Evolutionary conservation across 2,797 vertebrate species (phyloP), one percentile per base, ranked within the genome.

Genomic region (Cetoscarus ocellatus): DNA sequence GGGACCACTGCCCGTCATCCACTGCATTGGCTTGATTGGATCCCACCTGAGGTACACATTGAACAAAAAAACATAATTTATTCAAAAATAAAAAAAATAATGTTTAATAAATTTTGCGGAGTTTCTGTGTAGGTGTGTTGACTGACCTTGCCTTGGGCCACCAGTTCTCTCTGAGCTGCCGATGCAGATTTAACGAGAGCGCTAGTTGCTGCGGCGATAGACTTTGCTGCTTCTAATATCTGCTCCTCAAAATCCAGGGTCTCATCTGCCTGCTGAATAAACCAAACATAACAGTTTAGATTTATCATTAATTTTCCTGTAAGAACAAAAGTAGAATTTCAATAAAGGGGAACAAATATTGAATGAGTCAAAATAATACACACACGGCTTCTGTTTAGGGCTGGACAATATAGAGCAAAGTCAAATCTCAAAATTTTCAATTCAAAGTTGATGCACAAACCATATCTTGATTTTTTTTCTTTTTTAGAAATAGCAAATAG

Each of bases 111-210:
- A 27, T 0, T 59, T 51, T 6, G 19, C 15, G 7, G 38, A 38
- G n/a, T 18, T 35, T 72, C 2, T 48, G 43, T 15, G 54, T 49
- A 44, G 14, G 44, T 55, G 68, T 3, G 11, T 8, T 61, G 56
- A 91, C 97, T 90, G 80, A 99, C 98, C 96, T 99, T 99, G 82
- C 98, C 98, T 86, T 99, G 98, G 59, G 97, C 97, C 73, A 99
- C 97, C 86, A 99, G 96, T 75, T 99, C 98, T 83, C 97, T 96
- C 90, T 99, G 98, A 74, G 98, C 98, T 6, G 97, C 98, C 0
- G 98, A 99, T n/a, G 98, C 98, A 0, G 98, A 99, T 86, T 99
- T 99, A 84, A 99, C 98, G 3, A 99, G 94, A 62, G 97, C 98
- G 27, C 98, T 99, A 52, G 97, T 99, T 45, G 98, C 98, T 12